Percentiles rank a stretch among this genome's conserved stretches.
Evolutionary conservation across 2,113 vertebrate genomes (phyloP).

Genomic region (Cyanoderma ruficeps): DNA sequence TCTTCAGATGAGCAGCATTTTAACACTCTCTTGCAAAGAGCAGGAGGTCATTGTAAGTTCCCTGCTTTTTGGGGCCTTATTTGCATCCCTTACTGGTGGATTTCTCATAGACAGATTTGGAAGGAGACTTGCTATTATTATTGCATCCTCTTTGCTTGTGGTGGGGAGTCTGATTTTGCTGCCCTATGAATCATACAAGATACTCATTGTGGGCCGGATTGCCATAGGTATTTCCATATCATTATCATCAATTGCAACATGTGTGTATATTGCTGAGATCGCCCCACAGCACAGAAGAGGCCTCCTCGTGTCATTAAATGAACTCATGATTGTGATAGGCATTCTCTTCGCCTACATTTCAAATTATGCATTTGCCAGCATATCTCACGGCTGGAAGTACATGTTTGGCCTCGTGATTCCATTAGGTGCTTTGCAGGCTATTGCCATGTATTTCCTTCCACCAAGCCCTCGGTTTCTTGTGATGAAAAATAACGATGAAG

Average conservation of each 20-base stretch:
- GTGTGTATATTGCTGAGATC: slow-evolving; percentile 94
- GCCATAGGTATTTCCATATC: slow-evolving; percentile 90
- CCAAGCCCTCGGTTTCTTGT: slow-evolving; percentile 93
- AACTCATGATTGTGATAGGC: slow-evolving; percentile 91
- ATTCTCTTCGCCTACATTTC: slow-evolving; percentile 90
- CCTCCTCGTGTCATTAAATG: slow-evolving; percentile 88
- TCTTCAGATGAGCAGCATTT: slow-evolving; percentile 84
- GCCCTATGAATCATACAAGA: slow-evolving; percentile 74
- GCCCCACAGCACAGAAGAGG: slow-evolving; percentile 88
- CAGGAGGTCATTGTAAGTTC: slow-evolving; percentile 92
- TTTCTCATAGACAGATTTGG: slow-evolving; percentile 89
- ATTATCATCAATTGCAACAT: slow-evolving; percentile 87
- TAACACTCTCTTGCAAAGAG: slow-evolving; percentile 85
- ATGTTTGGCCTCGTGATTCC: slow-evolving; percentile 89
- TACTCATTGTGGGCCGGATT: slow-evolving; percentile 83
- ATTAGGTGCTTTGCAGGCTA: slow-evolving; percentile 83
- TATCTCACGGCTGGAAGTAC: slow-evolving; percentile 87
- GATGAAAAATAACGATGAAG: slow-evolving; percentile 81
- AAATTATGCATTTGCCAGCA: slow-evolving; percentile 84
- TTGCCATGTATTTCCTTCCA: slow-evolving; percentile 86
- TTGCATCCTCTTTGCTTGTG: slow-evolving; percentile 82
- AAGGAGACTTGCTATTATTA: slow-evolving; percentile 85
- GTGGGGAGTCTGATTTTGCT: slow-evolving; percentile 81
- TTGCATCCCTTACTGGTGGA: slow-evolving; percentile 86
- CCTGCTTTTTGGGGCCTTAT: slow-evolving; percentile 87